Conservation (phyloP, 1,140 invertebrate genomes). For the Drosophila kepulauana region DNA sequence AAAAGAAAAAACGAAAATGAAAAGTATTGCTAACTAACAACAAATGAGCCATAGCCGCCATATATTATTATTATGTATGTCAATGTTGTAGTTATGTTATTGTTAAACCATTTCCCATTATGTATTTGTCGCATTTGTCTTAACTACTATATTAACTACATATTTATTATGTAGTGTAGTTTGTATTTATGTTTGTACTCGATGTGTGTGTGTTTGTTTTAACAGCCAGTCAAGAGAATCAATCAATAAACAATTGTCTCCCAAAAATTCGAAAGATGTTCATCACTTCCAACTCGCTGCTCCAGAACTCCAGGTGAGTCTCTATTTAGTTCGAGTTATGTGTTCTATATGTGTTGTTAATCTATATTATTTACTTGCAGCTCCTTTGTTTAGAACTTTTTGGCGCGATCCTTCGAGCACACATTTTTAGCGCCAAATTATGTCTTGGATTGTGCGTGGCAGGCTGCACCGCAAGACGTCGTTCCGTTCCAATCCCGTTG, state of each 20-base stretch:
- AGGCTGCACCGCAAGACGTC: slow-evolving; percentile 79
- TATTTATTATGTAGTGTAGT: too few relatives aligned
- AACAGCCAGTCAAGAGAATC: slow-evolving; percentile 35
- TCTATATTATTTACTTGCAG: slow-evolving; percentile 18
- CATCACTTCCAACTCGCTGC: not conserved
- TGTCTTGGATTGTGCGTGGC: slow-evolving; percentile 63
- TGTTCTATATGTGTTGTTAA: slow-evolving; percentile 7
- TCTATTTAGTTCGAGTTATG: not conserved
- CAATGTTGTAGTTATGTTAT: slow-evolving; percentile 46
- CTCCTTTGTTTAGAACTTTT: slow-evolving; percentile 44
- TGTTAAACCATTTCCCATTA: slow-evolving; percentile 38
- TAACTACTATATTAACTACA: slow-evolving; percentile 32
- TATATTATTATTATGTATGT: slow-evolving; percentile 37
- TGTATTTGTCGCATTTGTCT: slow-evolving; percentile 54
- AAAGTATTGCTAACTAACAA: slow-evolving; percentile 5
- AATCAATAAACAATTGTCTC: slow-evolving; percentile 63
- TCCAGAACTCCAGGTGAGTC: slow-evolving; percentile 30
- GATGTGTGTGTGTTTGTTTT: slow-evolving; percentile 41
- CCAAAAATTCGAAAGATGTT: slow-evolving; percentile 41
- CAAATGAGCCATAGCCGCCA: not conserved
- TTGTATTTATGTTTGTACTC: slow-evolving; percentile 62
- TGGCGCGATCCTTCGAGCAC: slow-evolving; percentile 60
- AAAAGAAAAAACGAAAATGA: not conserved
- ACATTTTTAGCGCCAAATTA: slow-evolving; percentile 75
- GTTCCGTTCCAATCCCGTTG: slow-evolving; percentile 24